A percentile compares a stretch with the other conserved stretches of the same genome.
These are phyloP conservation scores for Chionomys nivalis DNA, from an alignment of 2,113 vertebrate species.

Conservation along the genomic window DNA sequence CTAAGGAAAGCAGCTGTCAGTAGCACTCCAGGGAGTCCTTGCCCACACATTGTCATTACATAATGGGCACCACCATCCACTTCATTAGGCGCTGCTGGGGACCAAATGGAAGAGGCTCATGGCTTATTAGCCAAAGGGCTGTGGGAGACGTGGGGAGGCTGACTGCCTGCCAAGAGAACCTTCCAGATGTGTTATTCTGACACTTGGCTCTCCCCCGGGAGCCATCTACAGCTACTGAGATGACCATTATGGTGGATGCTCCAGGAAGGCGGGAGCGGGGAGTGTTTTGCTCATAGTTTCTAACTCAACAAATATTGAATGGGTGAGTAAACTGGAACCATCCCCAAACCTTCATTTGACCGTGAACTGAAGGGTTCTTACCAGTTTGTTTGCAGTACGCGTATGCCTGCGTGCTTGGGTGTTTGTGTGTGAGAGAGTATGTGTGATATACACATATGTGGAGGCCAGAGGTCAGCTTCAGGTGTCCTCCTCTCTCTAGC, in stretches of 20 bases:
- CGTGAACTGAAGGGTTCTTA: background rate
- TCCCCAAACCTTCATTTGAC: background rate
- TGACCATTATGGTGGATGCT: background rate
- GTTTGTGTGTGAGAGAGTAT: background rate
- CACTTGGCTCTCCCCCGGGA: conserved; percentile 4
- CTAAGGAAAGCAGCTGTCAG: conserved; percentile 20
- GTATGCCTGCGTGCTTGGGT: background rate
- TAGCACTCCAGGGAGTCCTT: conserved; percentile 26
- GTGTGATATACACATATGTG: too few relatives aligned
- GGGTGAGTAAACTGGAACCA: background rate
- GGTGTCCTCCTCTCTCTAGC: background rate
- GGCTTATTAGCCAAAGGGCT: conserved; percentile 64
- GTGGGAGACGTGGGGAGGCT: background rate
- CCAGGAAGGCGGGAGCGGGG: background rate
- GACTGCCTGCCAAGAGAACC: background rate
- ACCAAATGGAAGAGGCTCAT: conserved; percentile 59
- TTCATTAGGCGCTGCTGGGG: conserved; percentile 73
- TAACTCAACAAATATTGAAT: background rate
- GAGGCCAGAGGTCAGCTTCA: background rate
- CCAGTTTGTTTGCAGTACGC: background rate
- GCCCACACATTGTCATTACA: conserved; percentile 58
- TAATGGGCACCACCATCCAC: conserved; percentile 63
- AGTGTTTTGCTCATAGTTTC: background rate
- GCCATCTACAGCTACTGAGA: background rate
- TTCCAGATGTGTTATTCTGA: background rate